Evolutionary conservation across 2,797 vertebrate species (phyloP).

Genomic region (Pantherophis alleghaniensis): DNA sequence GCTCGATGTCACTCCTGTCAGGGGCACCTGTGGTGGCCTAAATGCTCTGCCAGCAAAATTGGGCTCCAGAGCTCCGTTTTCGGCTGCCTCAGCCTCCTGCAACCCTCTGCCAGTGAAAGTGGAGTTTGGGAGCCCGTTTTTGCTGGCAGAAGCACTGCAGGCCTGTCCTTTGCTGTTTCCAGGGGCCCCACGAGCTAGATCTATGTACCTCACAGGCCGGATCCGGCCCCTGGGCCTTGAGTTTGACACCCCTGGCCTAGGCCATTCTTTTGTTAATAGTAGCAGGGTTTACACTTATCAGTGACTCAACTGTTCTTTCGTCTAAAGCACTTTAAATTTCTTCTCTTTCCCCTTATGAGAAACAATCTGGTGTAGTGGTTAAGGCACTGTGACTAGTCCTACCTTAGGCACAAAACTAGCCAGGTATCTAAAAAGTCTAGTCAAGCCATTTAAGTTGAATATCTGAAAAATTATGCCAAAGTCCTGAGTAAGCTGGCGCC

Average conservation of each 20-base stretch:
- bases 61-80: too few relatives aligned
- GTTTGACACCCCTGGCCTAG: background rate
- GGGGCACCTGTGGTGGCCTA: too few relatives aligned
- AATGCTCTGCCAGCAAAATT: too few relatives aligned
- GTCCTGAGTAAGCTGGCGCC: background rate
- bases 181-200: too few relatives aligned
- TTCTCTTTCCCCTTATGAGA: background rate
- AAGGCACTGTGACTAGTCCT: background rate
- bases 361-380: background rate
- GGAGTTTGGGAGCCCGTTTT: too few relatives aligned
- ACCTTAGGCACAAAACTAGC: background rate
- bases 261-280: background rate
- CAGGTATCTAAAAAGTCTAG: background rate
- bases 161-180: too few relatives aligned
- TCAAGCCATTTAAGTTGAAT: background rate
- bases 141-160: too few relatives aligned
- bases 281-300: background rate
- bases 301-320: background rate
- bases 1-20: too few relatives aligned
- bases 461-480: background rate
- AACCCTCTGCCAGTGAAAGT: too few relatives aligned
- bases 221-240: too few relatives aligned
- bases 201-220: too few relatives aligned
- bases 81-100: too few relatives aligned
- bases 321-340: background rate